Base-by-base conservation (phyloP, 1,140 invertebrate genomes). In the Muscidifurax raptorellus region DNA sequence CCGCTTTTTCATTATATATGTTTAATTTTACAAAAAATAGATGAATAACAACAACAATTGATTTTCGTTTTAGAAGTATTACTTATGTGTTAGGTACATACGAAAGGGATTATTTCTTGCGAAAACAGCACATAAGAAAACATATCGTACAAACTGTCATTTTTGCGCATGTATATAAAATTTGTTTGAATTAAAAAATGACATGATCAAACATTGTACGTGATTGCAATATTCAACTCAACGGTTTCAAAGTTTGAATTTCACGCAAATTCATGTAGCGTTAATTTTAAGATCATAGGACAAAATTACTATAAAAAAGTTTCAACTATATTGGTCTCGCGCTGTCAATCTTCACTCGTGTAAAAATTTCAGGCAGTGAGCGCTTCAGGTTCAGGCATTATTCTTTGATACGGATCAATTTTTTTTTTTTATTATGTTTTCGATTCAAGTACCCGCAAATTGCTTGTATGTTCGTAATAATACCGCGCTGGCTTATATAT, bases 91-190 rank as follows among this genome's bases (percentile, higher is more conserved):
- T 81, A 59, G 22, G 18, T 72, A 52, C 1, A 9, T 81, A 72
- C 27, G 22, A 72, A 47, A 82, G 27, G 18, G 4, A 66, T 27
- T 75, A 5, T 15, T 69, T n/a, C 3, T 59, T 72, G 4, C 32
- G 71, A 74, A 77, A 1, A 81, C 44, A 22, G n/a, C 0, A 28
- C 5, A 7, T 28, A 82, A 67, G 5, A 82, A 82, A 76, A 82
- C 47, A 18, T 83, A 82, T 64, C 13, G 22, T 75, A 75, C 52
- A 83, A 83, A 77, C n/a, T 28, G 36, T 76, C 30, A 0, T 77
- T 47, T 32, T 44, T 71, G 36, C 6, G 22, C 30, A 30, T 64
- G 7, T 47, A 30, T 25, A 77, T 47, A 66, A 44, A 0, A 52
- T 7, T 27, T 80, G 32, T n/a, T 80, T 27, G 15, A 80, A 69